Base-by-base conservation (phyloP, 2,113 vertebrate genomes). In the Semicossyphus pulcher region DNA sequence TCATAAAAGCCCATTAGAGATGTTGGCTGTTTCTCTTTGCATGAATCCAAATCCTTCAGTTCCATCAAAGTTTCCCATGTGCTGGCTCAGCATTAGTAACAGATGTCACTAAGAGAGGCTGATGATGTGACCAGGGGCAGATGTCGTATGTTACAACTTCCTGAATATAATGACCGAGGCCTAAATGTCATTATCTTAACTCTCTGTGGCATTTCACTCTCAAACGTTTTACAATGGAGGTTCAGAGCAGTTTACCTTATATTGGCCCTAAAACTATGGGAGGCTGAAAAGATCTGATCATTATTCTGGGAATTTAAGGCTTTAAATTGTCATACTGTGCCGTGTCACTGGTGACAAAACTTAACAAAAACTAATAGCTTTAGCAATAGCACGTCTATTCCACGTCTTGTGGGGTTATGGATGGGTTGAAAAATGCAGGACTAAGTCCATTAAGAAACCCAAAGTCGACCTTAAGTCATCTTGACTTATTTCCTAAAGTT, bases 11-110 rank as follows among this genome's bases (percentile, higher is more conserved):
- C 67, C 83, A 84, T 86, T 88, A 84, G 81, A 85, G 70, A 78
- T 63, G 67, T 29, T 83, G 78, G 85, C 67, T 21, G 62, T 85
- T 83, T 85, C 45, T 72, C 76, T 86, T 61, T 59, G 25, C 42
- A 72, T 53, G 32, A 72, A 72, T 82, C 85, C 72, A 79, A 81
- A 86, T 78, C 85, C 85, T 80, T 78, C 56, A 56, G 73, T 76
- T 87, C 81, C 65, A 85, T 80, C 86, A 81, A 63, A 69, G 59
- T 88, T 89, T 87, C 81, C 73, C 76, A 68, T 72, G 72, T 86
- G 83, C 86, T 88, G 64, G 80, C 76, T 91, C 70, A 84, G 84
- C 80, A 83, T 87, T 85, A 72, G 53, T 45, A 81, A 74, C 82
- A 87, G 84, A 90, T 90, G 87, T 88, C 80, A 79, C 64, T 42